These are phyloP conservation scores for Idaea aversata DNA, from an alignment of 2,888 invertebrate genomes.

Conservation along the genomic window DNA sequence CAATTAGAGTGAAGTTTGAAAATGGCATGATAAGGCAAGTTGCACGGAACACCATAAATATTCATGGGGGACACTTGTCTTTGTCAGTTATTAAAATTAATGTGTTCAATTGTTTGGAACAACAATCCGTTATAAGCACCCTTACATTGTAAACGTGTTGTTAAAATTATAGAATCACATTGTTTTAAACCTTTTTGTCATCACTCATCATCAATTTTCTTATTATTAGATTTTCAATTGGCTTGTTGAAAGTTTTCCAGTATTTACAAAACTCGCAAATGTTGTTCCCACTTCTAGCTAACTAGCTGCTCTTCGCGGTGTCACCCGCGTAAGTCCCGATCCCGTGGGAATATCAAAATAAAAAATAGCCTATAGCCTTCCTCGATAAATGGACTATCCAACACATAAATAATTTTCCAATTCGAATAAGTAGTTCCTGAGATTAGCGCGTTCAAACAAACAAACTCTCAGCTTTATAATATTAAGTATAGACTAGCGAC, in stretches of 20 bases:
- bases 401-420: too few relatives aligned
- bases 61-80: slow-evolving; percentile 59
- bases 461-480: too few relatives aligned
- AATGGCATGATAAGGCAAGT: slow-evolving; percentile 27
- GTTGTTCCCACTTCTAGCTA: too few relatives aligned
- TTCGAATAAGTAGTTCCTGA: too few relatives aligned
- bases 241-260: neutral
- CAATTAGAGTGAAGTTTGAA: neutral
- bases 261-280: too few relatives aligned
- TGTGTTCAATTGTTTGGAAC: slow-evolving; percentile 59
- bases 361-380: too few relatives aligned
- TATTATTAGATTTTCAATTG: neutral
- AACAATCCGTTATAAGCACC: slow-evolving; percentile 39
- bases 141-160: slow-evolving; percentile 38
- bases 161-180: slow-evolving; percentile 5
- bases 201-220: neutral
- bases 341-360: too few relatives aligned
- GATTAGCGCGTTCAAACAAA: too few relatives aligned
- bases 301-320: too few relatives aligned
- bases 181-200: neutral
- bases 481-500: too few relatives aligned
- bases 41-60: slow-evolving; percentile 56
- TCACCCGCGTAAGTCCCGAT: too few relatives aligned
- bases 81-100: slow-evolving; percentile 69
- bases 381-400: too few relatives aligned